Evolutionary conservation across 2,888 invertebrate species (phyloP), one percentile per base, ranked within the genome.

Genomic region (Zygogramma bicolorata): DNA sequence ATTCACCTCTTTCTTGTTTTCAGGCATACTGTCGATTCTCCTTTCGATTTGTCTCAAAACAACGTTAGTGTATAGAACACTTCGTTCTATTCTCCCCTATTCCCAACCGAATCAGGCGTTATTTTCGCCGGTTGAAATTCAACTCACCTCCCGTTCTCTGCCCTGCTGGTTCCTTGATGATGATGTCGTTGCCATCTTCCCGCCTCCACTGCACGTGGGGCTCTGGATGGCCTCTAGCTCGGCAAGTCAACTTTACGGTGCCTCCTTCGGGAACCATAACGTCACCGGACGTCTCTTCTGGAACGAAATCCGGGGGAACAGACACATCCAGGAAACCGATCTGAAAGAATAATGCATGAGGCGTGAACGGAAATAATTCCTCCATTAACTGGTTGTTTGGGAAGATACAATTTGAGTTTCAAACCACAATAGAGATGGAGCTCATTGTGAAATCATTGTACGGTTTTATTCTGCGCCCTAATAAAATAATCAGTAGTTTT

Each of bases 271-370:
- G 93, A 31, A 96, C 94, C 90, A 94, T 94, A 13, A 96, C 90
- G 85, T 97, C 97, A 0, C 96, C 93, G n/a, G 95, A 95, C 27
- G 95, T 96, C 84, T 95, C 95, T 83, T 95, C 95, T 18, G 92
- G 85, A 75, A 96, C 91, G 82, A 97, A 96, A 86, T 97, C 95
- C n/a, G 97, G 97, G 34, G 97, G 96, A 77, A 97, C 93, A 27
- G 95, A 94, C 65, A 97, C 95, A 78, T 95, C 93, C 79, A 97
- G 88, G 85, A 91, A 92, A 31, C 95, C 96, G 88, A 95, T 93
- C 96, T 96, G 88, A 31, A 81, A 79, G 31, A 71, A 65, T 38
- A 34, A 65, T 31, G 13, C 40, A 22, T n/a, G 7, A 38, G 13
- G 18, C 18, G 57, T 10, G 57, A 20, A 25, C 38, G 13, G 25